Evolutionary conservation across 1,140 invertebrate species (phyloP).

Genomic region (Macrobrachium nipponense): DNA sequence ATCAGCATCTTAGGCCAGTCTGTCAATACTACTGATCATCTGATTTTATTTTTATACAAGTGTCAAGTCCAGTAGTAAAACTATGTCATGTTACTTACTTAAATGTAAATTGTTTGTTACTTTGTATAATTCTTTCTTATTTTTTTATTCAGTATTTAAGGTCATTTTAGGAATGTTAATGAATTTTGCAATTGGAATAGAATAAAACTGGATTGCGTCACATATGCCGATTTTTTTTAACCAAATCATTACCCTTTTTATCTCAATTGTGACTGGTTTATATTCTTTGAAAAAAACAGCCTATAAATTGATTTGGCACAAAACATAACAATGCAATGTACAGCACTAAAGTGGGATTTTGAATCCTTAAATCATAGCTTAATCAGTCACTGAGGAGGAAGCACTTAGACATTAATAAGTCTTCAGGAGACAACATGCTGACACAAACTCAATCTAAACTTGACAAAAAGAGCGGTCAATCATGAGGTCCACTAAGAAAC

Average conservation of each 20-base stretch:
- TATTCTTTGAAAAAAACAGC: not conserved
- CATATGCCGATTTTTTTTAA: not conserved
- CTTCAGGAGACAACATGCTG: too few species aligned
- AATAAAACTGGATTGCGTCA: slow-evolving; percentile 50
- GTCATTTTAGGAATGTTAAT: slow-evolving; percentile 47
- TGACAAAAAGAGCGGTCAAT: too few species aligned
- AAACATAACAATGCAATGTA: too few species aligned
- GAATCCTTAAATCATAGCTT: too few species aligned
- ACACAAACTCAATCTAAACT: too few species aligned
- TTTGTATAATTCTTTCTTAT: slow-evolving; percentile 49
- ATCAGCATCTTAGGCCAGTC: slow-evolving; percentile 14
- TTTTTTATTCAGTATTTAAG: slow-evolving; percentile 39
- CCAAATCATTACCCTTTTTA: not conserved
- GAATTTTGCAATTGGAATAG: slow-evolving; percentile 45
- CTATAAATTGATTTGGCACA: not conserved
- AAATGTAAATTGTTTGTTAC: slow-evolving; percentile 28
- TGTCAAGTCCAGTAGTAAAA: slow-evolving; percentile 43
- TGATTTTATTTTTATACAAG: slow-evolving; percentile 54
- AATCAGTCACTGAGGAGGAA: too few species aligned
- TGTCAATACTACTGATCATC: slow-evolving; percentile 39
- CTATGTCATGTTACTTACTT: slow-evolving; percentile 27
- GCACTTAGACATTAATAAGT: too few species aligned
- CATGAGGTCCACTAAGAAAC: too few species aligned
- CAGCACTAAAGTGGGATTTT: too few species aligned
- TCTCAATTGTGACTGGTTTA: not conserved